Evolutionary conservation across 2,797 vertebrate genomes (phyloP).

Genomic region (Somateria mollissima): DNA sequence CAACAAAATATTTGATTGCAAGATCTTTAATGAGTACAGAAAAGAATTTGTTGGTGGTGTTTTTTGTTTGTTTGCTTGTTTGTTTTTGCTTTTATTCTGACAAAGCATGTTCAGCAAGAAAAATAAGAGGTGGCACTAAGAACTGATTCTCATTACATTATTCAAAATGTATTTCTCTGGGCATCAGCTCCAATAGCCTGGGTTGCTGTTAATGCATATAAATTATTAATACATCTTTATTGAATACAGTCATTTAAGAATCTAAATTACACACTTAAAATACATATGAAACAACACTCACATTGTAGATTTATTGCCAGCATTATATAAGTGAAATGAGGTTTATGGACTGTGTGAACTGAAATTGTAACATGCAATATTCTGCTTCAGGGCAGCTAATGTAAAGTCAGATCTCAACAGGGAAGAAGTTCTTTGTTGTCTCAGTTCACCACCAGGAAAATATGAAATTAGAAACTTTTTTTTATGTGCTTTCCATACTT

Average conservation of each 20-base stretch:
- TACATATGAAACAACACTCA: neutral
- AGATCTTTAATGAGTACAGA: neutral
- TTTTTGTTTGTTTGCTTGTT: neutral
- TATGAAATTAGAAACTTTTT: neutral
- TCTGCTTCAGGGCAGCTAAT: neutral
- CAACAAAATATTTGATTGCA: neutral
- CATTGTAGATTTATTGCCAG: neutral
- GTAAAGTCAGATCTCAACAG: neutral
- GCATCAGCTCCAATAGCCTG: neutral
- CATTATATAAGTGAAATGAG: neutral
- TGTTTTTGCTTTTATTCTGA: neutral
- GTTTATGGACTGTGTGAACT: neutral
- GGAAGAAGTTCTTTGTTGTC: neutral
- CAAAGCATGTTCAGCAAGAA: neutral
- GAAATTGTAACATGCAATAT: neutral
- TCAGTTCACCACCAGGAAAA: neutral
- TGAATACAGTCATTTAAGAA: neutral
- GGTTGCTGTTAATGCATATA: neutral
- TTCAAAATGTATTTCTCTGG: conserved; percentile 7
- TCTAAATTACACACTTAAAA: conserved; percentile 39
- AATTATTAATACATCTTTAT: conserved; percentile 42
- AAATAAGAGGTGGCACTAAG: neutral
- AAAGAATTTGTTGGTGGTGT: neutral
- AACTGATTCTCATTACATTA: neutral
- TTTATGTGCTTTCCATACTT: neutral